Percentiles rank a stretch among this genome's conserved stretches.
These are phyloP conservation scores for Rattus rattus DNA, from an alignment of 2,113 vertebrate species.

Conservation along the genomic window DNA sequence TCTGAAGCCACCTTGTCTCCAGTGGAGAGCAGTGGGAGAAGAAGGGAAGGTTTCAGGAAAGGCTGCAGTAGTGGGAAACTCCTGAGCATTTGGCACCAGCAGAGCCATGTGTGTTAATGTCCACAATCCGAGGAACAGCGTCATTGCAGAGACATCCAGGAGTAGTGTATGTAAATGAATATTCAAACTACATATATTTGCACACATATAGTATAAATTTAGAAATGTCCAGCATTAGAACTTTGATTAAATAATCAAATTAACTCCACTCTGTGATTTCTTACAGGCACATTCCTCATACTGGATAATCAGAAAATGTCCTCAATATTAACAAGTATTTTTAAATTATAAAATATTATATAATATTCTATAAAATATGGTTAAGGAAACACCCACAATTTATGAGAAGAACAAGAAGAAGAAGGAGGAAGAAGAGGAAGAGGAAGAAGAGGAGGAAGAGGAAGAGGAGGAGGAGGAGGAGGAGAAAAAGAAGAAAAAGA, in stretches of 20 bases:
- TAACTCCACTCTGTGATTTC: not conserved
- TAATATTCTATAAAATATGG: not conserved
- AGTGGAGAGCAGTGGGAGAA: not conserved
- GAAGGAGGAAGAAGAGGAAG: too few species aligned
- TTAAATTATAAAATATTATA: slow-evolving; percentile 26
- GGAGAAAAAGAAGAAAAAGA: too few species aligned
- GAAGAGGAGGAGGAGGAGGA: too few species aligned
- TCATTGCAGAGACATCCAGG: not conserved
- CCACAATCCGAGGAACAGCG: not conserved
- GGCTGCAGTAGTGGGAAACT: not conserved
- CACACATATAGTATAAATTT: not conserved
- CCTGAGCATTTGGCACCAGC: not conserved
- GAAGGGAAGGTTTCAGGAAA: too few species aligned
- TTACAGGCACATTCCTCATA: not conserved
- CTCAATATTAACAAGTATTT: not conserved
- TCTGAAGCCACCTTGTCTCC: not conserved
- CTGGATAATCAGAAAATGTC: not conserved
- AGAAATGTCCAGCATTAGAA: not conserved
- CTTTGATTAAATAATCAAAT: not conserved
- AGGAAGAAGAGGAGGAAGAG: too few species aligned
- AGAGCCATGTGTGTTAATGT: not conserved
- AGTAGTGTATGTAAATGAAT: too few species aligned
- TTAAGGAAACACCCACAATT: not conserved
- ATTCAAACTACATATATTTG: not conserved
- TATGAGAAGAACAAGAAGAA: not conserved